phyloP scores from a whole-genome alignment of 2,888 invertebrate genomes.

The Serripes groenlandicus region DNA sequence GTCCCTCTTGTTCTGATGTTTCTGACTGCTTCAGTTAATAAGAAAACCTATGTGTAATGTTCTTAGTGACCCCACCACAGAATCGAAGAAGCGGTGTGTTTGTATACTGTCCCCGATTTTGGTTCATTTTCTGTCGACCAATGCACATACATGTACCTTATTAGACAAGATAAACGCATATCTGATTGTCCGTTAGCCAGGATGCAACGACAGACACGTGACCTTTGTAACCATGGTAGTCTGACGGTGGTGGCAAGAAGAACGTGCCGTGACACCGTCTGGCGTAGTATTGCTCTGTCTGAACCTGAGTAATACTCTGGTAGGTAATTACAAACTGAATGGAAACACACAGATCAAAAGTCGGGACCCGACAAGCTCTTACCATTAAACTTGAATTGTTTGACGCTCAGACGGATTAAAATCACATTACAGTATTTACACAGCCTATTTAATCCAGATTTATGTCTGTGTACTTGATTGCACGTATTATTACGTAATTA shows the following conservation, averaged over 20 bases:
- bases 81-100: too few species aligned
- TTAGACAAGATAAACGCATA: too few species aligned
- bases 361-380: background rate
- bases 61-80: too few species aligned
- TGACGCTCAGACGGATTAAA: conserved; percentile 26
- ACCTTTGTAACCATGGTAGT: too few species aligned
- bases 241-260: too few species aligned
- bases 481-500: conserved; percentile 32
- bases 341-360: background rate
- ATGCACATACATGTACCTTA: too few species aligned
- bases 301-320: background rate
- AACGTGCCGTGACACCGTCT: too few species aligned
- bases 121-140: too few species aligned
- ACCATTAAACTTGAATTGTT: background rate
- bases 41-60: too few species aligned
- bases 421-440: conserved; percentile 32
- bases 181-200: too few species aligned
- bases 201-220: too few species aligned
- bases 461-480: conserved; percentile 49
- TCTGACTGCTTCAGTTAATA: background rate
- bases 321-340: background rate
- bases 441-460: conserved; percentile 26
- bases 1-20: background rate
- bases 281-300: background rate
- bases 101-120: too few species aligned